Evolutionary conservation across 2,888 invertebrate species (phyloP).

Genomic region (Incurvaria masculella): DNA sequence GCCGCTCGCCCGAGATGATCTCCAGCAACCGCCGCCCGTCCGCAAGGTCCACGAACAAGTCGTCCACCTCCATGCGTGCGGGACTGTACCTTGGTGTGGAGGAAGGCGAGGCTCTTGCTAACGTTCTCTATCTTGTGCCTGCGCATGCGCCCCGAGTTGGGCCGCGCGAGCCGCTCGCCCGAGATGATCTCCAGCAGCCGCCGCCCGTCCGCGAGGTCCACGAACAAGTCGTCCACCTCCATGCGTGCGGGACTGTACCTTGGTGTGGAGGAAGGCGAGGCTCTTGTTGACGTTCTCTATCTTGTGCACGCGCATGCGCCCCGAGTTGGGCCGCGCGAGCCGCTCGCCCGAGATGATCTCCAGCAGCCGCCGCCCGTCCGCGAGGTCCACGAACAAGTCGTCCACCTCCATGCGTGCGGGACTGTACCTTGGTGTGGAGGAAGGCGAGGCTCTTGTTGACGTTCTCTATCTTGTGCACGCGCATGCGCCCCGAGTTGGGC

Average conservation of each 20-base stretch:
- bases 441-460: slow-evolving; percentile 97
- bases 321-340: slow-evolving; percentile 93
- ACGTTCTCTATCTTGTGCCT: slow-evolving; percentile 99
- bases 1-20: slow-evolving; percentile 97
- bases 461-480: slow-evolving; percentile 99
- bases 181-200: slow-evolving; percentile 95
- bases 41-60: slow-evolving; percentile 93
- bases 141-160: slow-evolving; percentile 93
- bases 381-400: slow-evolving; percentile 94
- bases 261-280: slow-evolving; percentile 92
- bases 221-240: slow-evolving; percentile 97
- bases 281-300: slow-evolving; percentile 99
- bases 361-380: slow-evolving; percentile 82
- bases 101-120: slow-evolving; percentile 93
- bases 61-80: slow-evolving; percentile 96
- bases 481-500: slow-evolving; percentile 93
- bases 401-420: slow-evolving; percentile 95
- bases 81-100: slow-evolving; percentile 89
- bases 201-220: slow-evolving; percentile 93
- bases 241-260: slow-evolving; percentile 86
- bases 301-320: slow-evolving; percentile 96
- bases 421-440: slow-evolving; percentile 93
- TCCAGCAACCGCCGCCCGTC: slow-evolving; percentile 92
- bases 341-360: slow-evolving; percentile 99
- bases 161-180: slow-evolving; percentile 94